Evolutionary conservation across 1,140 invertebrate genomes (phyloP), one percentile per base, ranked within the genome.

Genomic region (Bombus superbus): DNA sequence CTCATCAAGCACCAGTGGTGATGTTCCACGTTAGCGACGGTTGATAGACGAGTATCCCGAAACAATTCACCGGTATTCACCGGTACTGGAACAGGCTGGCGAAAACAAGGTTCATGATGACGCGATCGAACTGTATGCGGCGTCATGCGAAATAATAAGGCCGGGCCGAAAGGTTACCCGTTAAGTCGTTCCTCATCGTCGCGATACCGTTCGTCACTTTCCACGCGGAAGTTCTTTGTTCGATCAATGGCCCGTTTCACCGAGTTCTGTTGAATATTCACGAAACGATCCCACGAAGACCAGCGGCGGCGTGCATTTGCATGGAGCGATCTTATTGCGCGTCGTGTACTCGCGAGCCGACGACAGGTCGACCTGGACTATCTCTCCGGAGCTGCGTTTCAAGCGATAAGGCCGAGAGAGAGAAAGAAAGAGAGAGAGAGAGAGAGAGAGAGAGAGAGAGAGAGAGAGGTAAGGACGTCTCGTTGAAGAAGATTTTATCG

Each of bases 221-320:
- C 76, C 15, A 40, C 42, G 11, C 32, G 76, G 64, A 72, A 73
- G 53, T 72, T 38, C 53, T 62, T 72, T 64, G 76, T 72, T 57
- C 83, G 57, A 78, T 44, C 75, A 32, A 59, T 42, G 32, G 13
- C 5, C 53, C 47, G 57, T 71, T 53, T 53, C 47, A 53, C 47
- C 47, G 18, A 68, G 38, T 38, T 40, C 40, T 22, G 40, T 28
- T 85, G 76, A 85, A 85, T 85, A 85, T 85, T 85, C 83, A 85
- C 83, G 25, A 80, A 44, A 59, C 76, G 74, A 32, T 40, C 64
- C 22, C 38, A 28, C 71, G 28, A 82, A 82, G 62, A 47, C 15
- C 32, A 15, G 62, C 28, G 15, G 25, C 10, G 28, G 13, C n/a
- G 10, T 11, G 74, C 25, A 71, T 72, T 79, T 72, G 75, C 76